Evolutionary conservation across 37 sponge, comb jelly and placozoan genomes (phyloP).

Genomic region (Hormiphora californensis): DNA sequence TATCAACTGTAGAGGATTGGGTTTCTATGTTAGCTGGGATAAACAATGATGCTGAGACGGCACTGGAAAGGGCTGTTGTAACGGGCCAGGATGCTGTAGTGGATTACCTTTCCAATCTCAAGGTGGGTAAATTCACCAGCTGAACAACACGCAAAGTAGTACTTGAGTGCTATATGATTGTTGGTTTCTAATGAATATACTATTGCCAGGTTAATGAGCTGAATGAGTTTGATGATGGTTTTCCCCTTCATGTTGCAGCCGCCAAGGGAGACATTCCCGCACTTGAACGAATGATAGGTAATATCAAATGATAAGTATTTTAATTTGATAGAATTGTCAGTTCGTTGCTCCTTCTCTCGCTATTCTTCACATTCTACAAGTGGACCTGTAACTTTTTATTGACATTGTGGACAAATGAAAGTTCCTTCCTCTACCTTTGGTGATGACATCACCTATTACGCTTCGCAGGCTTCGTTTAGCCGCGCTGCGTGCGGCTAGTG

Average conservation of each 20-base stretch:
- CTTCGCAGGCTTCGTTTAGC: no score
- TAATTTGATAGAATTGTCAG: no score
- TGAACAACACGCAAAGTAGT: no score
- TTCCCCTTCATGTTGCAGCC: slow-evolving; percentile 5
- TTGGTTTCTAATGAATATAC: no score
- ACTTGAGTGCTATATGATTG: no score
- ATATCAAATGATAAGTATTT: background rate
- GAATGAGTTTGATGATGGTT: background rate
- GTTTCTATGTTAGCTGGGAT: background rate
- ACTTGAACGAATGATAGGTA: slow-evolving; percentile 46
- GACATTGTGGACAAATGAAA: no score
- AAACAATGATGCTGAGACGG: slow-evolving; percentile 26
- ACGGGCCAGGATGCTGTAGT: background rate
- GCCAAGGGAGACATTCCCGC: slow-evolving; percentile 11
- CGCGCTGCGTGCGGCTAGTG: no score
- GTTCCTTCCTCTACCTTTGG: no score
- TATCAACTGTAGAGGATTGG: slow-evolving; percentile 26
- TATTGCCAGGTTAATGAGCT: background rate
- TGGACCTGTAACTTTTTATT: no score
- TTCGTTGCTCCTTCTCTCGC: no score
- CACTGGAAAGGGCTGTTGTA: background rate
- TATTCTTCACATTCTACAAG: no score
- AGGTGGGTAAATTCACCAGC: background rate
- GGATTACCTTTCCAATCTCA: background rate
- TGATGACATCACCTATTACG: no score